Percentiles rank a stretch among this genome's conserved stretches.
phyloP scores from a whole-genome alignment of 2,797 vertebrate species.

The Clarias fuscus region DNA sequence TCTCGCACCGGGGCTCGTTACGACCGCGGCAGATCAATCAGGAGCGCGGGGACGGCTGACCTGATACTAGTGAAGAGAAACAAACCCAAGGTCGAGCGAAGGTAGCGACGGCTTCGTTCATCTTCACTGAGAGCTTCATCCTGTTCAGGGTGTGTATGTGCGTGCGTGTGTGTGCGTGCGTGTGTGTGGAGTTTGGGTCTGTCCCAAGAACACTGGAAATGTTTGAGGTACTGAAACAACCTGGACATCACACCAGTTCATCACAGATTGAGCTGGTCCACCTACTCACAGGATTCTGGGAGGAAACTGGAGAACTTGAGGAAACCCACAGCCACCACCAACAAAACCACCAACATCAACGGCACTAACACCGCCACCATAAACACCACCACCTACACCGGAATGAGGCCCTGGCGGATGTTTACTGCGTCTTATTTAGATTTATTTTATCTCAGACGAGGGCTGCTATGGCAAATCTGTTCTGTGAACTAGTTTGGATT shows the following conservation, averaged over 20 bases:
- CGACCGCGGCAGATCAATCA: slow-evolving; percentile 68
- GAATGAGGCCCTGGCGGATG: neutral
- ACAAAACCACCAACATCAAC: neutral
- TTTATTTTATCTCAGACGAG: neutral
- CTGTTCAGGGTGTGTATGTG: no score
- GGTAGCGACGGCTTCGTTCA: neutral
- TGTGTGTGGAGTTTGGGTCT: neutral
- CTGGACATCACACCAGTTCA: neutral
- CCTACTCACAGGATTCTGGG: neutral
- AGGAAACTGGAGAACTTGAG: neutral
- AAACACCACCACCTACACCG: neutral
- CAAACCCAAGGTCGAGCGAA: neutral
- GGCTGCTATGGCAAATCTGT: neutral
- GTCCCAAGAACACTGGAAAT: neutral
- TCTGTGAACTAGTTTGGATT: neutral
- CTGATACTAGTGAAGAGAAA: neutral
- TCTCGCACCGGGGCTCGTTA: slow-evolving; percentile 76
- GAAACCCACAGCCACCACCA: neutral
- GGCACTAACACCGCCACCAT: neutral
- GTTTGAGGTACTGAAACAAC: neutral
- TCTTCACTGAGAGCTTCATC: neutral
- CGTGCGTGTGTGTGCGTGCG: no score
- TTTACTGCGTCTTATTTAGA: neutral
- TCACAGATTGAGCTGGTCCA: neutral
- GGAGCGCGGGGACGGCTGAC: neutral